Base-by-base conservation (phyloP, 1,140 invertebrate species). In the Panagrolaimus sp. region DNA sequence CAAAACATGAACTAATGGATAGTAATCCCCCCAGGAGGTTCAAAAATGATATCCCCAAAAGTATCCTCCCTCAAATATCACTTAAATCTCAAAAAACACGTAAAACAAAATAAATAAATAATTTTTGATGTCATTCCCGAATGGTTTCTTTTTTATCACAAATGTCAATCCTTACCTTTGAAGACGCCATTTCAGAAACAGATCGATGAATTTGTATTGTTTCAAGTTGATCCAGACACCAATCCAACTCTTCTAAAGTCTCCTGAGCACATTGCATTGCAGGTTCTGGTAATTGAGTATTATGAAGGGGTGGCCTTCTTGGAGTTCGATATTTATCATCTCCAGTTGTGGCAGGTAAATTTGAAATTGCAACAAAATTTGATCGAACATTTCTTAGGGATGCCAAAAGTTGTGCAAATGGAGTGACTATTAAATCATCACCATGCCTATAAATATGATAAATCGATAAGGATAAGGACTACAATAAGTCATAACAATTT, bases 221-320 rank as follows among this genome's bases (percentile, higher is more conserved):
- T 87, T 98, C 95, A 85, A 98, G 86, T 86, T 98, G 95, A 86
- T 98, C 94, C 85, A 99, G 87, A 85, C 96, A 98, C 96, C 96
- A 99, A 86, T 98, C 96, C 83, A 99, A 86, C 86, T 99, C 96
- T 84, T 98, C 94, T 82, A 83, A 70, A 12, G 79, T 81, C 24
- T 83, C 78, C 15, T 68, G 70, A 10, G 79, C 79, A 65, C 76
- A 78, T 58, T 71, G 65, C 64, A 77, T 71, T 43, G 73, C 80
- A 28, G 70, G 68, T 43, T 79, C 77, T 43, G 79, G 78, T 43
- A 83, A 68, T 8, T 73, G 67, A 17, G 63, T 69, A 28, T 68
- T 72, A 69, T 81, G 72, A 24, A 76, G 45, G 10, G 74, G 74
- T 14, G 72, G 68, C 52, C 66, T 26, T 63, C 69, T 64, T 43